Evolutionary conservation across 2,113 vertebrate species (phyloP), one percentile per base, ranked within the genome.

Genomic region (Rhinolophus ferrumequinum): DNA sequence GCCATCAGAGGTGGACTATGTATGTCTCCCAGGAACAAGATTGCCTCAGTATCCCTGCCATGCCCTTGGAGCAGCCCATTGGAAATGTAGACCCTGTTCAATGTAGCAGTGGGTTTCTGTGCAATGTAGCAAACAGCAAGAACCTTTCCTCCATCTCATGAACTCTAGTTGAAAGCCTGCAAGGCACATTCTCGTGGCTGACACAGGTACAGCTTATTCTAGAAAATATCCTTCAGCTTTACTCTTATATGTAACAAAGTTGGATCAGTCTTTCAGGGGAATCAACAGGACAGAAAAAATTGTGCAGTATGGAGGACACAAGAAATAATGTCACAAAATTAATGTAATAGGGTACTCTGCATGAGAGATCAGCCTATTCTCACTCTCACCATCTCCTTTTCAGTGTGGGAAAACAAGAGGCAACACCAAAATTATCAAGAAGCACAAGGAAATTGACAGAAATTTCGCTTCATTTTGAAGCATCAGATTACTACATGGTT

Each of bases 141-240:
- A 12, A 1, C 8, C 2, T 3, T 56, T 38, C 18, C 0, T 14
- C 41, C 5, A 4, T 54, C 6, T 13, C 22, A 18, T 22, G 14
- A 7, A 1, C 15, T 44, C 4, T 8, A 6, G 2, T 5, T 52
- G 33, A 19, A 83, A 75, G 4, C 26, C 33, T 76, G 12, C 3
- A 35, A 54, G 22, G 5, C 33, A 22, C 6, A 58, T 26, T n/a
- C 9, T 66, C 44, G 10, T 21, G 24, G 3, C 9, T n/a, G 8
- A 12, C 21, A 18, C 15, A n/a, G 7, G 8, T 52, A 28, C 0
- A 14, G 12, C 1, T 70, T 72, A 1, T 84, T 33, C 22, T 11
- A 24, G 60, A 92, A 89, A 47, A 82, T 33, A n/a, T 38, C 10
- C 3, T 44, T 77, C 3, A 69, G 9, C 1, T 41, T 66, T 66